Evolutionary conservation across 2,113 vertebrate genomes (phyloP).

Genomic region (zebrafish (Danio rerio)): DNA sequence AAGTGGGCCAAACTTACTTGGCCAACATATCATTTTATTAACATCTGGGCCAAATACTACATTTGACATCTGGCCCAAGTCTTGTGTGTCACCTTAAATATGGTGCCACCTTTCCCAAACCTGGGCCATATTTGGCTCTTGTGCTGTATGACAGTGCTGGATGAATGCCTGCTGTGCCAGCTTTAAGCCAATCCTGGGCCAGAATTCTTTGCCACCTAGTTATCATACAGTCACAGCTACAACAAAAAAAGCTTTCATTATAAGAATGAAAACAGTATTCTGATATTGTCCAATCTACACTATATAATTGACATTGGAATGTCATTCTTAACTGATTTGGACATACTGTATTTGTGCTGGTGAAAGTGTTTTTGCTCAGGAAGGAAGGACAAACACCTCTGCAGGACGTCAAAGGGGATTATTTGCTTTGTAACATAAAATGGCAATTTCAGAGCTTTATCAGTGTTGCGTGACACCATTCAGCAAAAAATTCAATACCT

Average conservation of each 20-base stretch:
- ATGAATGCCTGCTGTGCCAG: too few relatives aligned
- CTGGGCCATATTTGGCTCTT: too few relatives aligned
- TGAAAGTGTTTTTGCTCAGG: not conserved
- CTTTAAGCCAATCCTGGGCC: too few relatives aligned
- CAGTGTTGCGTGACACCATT: conserved; percentile 3
- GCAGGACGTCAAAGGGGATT: not conserved
- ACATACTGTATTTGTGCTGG: not conserved
- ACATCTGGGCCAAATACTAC: too few relatives aligned
- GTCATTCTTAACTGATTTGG: not conserved
- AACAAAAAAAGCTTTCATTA: not conserved
- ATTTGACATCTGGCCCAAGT: too few relatives aligned
- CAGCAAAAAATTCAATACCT: conserved; percentile 1
- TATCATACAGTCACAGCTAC: not conserved
- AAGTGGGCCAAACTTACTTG: too few relatives aligned
- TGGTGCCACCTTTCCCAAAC: too few relatives aligned
- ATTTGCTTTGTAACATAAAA: conserved; percentile 6
- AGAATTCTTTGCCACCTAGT: too few relatives aligned
- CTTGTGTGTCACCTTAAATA: too few relatives aligned
- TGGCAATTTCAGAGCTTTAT: conserved; percentile 3
- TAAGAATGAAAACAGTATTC: not conserved
- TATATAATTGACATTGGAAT: not conserved
- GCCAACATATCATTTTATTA: too few relatives aligned
- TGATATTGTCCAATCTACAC: not conserved
- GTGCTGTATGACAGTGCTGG: too few relatives aligned
- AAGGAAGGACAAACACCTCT: not conserved